Percentiles rank a stretch among this genome's conserved stretches.
These are phyloP conservation scores for Leptonema lineaticorne DNA, from an alignment of 1,140 invertebrate species.

Conservation along the genomic window DNA sequence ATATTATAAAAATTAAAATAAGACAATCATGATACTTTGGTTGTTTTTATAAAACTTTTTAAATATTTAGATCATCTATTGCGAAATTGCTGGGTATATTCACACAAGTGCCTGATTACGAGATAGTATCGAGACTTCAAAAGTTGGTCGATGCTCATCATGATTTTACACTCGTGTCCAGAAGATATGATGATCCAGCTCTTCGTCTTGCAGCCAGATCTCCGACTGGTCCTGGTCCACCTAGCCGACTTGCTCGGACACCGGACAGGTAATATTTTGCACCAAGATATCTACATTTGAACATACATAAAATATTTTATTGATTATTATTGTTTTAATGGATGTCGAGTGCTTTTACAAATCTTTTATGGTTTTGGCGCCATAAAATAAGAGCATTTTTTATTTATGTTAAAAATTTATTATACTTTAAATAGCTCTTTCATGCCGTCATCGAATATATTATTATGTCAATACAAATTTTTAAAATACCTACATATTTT, in stretches of 20 bases:
- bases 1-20: slow-evolving; percentile 14
- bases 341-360: too few species aligned
- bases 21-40: neutral
- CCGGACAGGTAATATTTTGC: slow-evolving; percentile 57
- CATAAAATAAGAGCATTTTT: too few species aligned
- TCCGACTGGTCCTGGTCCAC: slow-evolving; percentile 51
- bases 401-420: too few species aligned
- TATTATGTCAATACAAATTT: too few species aligned
- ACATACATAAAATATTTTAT: too few species aligned
- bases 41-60: neutral
- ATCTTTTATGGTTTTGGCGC: too few species aligned
- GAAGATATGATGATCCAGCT: slow-evolving; percentile 68
- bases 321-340: too few species aligned
- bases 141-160: slow-evolving; percentile 75
- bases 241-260: slow-evolving; percentile 57
- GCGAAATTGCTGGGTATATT: slow-evolving; percentile 61
- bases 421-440: too few species aligned
- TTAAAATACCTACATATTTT: too few species aligned
- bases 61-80: slow-evolving; percentile 50
- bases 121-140: slow-evolving; percentile 72
- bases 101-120: slow-evolving; percentile 71
- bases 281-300: too few species aligned
- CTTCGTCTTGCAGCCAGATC: slow-evolving; percentile 57
- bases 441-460: too few species aligned
- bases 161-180: slow-evolving; percentile 72